Evolutionary conservation across 2,797 vertebrate species (phyloP).

Genomic region (Champsocephalus gunnari): DNA sequence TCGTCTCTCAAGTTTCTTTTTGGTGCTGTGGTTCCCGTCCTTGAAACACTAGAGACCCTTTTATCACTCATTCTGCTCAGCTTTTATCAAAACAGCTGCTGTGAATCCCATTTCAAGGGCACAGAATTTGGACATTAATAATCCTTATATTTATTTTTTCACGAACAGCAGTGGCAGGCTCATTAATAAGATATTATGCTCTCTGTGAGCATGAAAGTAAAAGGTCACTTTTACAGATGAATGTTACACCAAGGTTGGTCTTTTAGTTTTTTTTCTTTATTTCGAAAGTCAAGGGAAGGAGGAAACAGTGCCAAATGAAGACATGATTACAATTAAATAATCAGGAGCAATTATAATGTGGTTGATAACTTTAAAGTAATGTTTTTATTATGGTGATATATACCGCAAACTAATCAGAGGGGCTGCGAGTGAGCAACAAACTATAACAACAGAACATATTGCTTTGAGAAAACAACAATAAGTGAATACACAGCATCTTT

Average conservation of each 20-base stretch:
- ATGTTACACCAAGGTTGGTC: constrained; percentile 22
- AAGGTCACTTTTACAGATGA: constrained; percentile 9
- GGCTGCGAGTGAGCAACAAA: background rate
- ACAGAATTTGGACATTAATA: constrained; percentile 40
- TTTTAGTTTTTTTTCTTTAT: background rate
- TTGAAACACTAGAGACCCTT: constrained; percentile 33
- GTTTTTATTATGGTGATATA: background rate
- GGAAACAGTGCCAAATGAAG: background rate
- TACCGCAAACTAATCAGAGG: background rate
- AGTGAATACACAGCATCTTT: constrained; percentile 2
- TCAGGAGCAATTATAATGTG: constrained; percentile 27
- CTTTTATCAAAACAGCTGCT: constrained; percentile 46
- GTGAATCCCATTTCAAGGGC: constrained; percentile 48
- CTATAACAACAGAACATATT: background rate
- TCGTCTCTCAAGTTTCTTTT: constrained; percentile 31
- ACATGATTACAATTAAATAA: constrained; percentile 7
- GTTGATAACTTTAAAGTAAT: constrained; percentile 29
- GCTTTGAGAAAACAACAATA: constrained; percentile 9
- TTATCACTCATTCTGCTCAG: constrained; percentile 23
- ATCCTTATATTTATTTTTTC: constrained; percentile 43
- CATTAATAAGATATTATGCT: constrained; percentile 14
- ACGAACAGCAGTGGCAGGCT: constrained; percentile 14
- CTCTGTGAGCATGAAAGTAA: constrained; percentile 21
- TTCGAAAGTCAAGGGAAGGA: background rate
- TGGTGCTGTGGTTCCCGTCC: constrained; percentile 11